These are phyloP conservation scores for Heliconius ismenius DNA, from an alignment of 2,888 invertebrate species.

Conservation along the genomic window DNA sequence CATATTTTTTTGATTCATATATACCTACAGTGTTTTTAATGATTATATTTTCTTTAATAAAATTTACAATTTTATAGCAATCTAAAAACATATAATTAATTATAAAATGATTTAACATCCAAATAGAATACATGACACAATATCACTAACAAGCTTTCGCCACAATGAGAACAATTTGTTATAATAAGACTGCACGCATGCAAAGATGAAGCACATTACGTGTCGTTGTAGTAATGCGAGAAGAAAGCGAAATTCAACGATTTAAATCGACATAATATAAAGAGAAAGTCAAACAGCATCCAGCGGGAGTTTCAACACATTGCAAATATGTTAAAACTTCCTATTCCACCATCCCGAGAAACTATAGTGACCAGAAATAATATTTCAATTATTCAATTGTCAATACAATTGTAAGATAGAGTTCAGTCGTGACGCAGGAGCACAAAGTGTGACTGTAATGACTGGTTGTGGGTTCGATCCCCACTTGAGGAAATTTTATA, in stretches of 20 bases:
- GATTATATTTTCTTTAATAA: not conserved
- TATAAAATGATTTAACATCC: conserved; percentile 1
- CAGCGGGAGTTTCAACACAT: conserved; percentile 46
- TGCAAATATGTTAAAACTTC: conserved; percentile 32
- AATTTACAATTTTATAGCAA: not conserved
- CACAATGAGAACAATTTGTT: conserved; percentile 36
- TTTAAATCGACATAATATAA: conserved; percentile 47
- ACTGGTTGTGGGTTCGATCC: too few species aligned
- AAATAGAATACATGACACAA: conserved; percentile 26
- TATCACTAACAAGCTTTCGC: conserved; percentile 39
- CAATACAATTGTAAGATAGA: not conserved
- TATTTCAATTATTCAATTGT: not conserved
- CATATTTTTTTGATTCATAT: not conserved
- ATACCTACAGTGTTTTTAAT: not conserved
- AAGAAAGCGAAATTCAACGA: conserved; percentile 51
- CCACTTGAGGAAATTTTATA: too few species aligned
- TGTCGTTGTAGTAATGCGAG: conserved; percentile 46
- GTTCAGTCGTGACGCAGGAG: too few species aligned
- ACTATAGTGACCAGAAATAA: not conserved
- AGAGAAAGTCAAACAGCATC: conserved; percentile 48
- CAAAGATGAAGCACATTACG: conserved; percentile 50
- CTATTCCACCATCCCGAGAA: conserved; percentile 38
- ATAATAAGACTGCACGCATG: conserved; percentile 42
- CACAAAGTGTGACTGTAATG: too few species aligned
- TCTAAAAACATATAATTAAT: not conserved